These are phyloP conservation scores for Cavia porcellus DNA, from an alignment of 2,113 vertebrate genomes.

Conservation along the genomic window DNA sequence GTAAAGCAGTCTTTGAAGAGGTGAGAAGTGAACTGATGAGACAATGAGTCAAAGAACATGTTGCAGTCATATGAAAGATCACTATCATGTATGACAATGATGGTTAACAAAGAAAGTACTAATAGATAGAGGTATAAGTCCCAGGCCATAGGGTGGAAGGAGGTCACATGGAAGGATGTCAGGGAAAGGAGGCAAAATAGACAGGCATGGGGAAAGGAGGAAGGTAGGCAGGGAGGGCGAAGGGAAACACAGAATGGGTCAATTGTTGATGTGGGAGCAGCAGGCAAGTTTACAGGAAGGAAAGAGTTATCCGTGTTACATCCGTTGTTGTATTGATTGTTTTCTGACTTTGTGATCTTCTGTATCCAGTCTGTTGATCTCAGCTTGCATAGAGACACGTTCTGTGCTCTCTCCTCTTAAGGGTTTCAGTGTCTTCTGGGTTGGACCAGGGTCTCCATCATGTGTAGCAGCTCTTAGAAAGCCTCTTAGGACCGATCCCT, in stretches of 20 bases:
- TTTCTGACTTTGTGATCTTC: background rate
- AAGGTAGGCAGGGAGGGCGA: too few species aligned
- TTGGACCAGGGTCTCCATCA: background rate
- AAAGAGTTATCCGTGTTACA: background rate
- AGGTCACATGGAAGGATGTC: background rate
- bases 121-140: background rate
- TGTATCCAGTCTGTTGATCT: background rate
- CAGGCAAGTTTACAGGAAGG: background rate
- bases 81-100: background rate
- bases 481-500: too few species aligned
- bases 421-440: background rate
- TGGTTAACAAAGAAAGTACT: background rate
- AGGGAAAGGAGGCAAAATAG: background rate
- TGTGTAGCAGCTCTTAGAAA: background rate
- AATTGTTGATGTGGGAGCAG: background rate
- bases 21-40: background rate
- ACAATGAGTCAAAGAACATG: background rate
- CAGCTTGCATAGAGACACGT: fast-evolving
- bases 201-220: background rate
- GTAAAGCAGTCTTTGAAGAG: background rate
- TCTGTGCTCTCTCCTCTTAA: background rate
- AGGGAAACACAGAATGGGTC: fast-evolving
- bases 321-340: background rate
- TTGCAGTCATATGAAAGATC: background rate
- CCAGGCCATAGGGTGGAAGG: background rate